Percentiles rank a stretch among this genome's conserved stretches.
Conservation (phyloP, 2,797 vertebrate genomes). For the Anguilla anguilla region DNA sequence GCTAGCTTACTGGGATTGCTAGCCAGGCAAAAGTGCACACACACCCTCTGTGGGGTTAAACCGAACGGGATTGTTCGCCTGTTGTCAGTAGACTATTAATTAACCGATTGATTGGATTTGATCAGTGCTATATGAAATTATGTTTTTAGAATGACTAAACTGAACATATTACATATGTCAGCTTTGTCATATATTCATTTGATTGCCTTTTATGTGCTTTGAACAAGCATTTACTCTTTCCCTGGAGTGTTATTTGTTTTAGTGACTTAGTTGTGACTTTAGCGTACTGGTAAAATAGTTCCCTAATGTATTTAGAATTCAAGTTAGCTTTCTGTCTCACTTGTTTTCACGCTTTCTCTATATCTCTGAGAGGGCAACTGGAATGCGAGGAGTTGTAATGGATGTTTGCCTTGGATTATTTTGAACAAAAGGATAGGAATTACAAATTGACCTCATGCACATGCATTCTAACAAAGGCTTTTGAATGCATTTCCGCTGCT, state of each 20-base stretch:
- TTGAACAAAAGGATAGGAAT: constrained; percentile 5
- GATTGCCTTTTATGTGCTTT: background rate
- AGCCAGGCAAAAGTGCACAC: too few species aligned
- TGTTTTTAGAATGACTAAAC: background rate
- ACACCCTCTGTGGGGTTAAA: too few species aligned
- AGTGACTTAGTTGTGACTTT: background rate
- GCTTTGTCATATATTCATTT: background rate
- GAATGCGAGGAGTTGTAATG: background rate
- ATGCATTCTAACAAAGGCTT: constrained; percentile 13
- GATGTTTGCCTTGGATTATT: background rate
- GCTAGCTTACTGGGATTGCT: too few species aligned
- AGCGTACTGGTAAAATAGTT: background rate
- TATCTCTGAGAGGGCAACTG: background rate
- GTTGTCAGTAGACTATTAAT: too few species aligned
- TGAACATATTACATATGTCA: background rate
- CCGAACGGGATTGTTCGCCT: too few species aligned
- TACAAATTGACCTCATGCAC: constrained; percentile 19
- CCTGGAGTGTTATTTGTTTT: background rate
- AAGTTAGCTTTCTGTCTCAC: background rate
- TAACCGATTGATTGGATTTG: background rate
- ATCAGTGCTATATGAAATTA: background rate
- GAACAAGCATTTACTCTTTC: background rate
- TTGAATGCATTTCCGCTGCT: background rate
- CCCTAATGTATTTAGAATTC: background rate
- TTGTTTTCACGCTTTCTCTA: background rate